phyloP scores from a whole-genome alignment of 2,113 vertebrate genomes.

The Protobothrops mucrosquamatus region DNA sequence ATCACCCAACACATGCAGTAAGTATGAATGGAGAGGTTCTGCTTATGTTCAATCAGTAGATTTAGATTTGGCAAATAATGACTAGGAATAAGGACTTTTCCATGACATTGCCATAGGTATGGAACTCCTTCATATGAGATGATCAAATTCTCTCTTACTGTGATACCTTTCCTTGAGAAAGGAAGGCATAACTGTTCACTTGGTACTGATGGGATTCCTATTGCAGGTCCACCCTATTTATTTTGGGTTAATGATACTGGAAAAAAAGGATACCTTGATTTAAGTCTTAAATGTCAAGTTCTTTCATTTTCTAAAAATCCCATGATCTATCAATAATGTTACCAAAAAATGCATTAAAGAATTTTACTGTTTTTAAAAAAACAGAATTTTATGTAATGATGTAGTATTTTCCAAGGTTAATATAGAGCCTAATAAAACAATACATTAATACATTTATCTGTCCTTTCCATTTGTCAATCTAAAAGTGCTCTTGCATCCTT shows the following conservation, averaged over 20 bases:
- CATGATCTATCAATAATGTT: background rate
- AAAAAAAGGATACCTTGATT: background rate
- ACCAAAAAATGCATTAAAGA: background rate
- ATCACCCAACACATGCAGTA: background rate
- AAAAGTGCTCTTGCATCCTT: background rate
- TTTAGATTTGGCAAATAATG: background rate
- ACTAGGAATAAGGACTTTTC: background rate
- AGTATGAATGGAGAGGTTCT: background rate
- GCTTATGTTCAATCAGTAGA: background rate
- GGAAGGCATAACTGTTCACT: background rate
- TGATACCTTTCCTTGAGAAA: background rate
- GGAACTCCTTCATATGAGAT: background rate
- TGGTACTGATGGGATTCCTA: background rate
- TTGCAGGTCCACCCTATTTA: background rate
- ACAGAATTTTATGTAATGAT: conserved; percentile 30
- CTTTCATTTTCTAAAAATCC: background rate
- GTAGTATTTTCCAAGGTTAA: background rate
- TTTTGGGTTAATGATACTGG: background rate
- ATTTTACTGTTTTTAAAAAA: conserved; percentile 24
- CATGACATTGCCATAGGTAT: background rate
- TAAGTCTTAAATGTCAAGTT: background rate
- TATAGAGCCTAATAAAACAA: conserved; percentile 5
- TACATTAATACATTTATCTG: background rate
- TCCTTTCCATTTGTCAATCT: background rate
- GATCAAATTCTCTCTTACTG: background rate